A percentile compares a stretch with the other conserved stretches of the same genome.
Evolutionary conservation across 37 sponge, comb jelly and placozoan genomes (phyloP).

Genomic region (Ephydatia muelleri): DNA sequence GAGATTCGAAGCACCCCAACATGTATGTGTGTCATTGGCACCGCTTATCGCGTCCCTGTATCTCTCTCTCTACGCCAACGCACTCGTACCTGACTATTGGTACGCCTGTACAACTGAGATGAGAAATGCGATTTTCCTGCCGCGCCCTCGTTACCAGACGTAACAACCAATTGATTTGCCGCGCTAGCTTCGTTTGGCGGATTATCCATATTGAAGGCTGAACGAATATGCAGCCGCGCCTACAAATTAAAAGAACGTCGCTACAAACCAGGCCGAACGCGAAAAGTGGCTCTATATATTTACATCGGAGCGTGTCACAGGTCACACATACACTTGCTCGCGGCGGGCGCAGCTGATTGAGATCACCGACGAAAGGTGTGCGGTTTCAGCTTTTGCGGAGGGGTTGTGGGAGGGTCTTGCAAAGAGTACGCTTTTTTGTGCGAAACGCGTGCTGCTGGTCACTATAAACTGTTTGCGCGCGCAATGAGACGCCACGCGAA

Average conservation of each 20-base stretch:
- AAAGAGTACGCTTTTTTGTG: neutral
- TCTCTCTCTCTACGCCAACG: neutral
- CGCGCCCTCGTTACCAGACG: neutral
- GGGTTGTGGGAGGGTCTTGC: neutral
- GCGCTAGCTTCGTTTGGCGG: neutral
- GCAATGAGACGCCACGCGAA: neutral
- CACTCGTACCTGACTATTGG: neutral
- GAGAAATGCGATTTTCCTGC: neutral
- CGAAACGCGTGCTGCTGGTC: neutral
- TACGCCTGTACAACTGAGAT: neutral
- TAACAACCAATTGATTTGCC: neutral
- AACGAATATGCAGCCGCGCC: no score
- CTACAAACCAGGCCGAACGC: no score
- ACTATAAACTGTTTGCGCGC: no score
- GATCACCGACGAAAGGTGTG: neutral
- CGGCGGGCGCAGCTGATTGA: neutral
- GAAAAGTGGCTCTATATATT: no score
- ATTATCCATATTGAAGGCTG: neutral
- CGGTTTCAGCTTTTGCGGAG: neutral
- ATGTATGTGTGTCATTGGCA: no score
- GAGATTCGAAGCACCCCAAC: no score
- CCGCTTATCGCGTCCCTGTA: neutral
- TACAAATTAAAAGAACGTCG: no score
- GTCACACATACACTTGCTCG: neutral
- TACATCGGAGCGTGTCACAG: neutral